These are phyloP conservation scores for Papilio xuthus DNA, from an alignment of 1,140 invertebrate species.

Conservation along the genomic window DNA sequence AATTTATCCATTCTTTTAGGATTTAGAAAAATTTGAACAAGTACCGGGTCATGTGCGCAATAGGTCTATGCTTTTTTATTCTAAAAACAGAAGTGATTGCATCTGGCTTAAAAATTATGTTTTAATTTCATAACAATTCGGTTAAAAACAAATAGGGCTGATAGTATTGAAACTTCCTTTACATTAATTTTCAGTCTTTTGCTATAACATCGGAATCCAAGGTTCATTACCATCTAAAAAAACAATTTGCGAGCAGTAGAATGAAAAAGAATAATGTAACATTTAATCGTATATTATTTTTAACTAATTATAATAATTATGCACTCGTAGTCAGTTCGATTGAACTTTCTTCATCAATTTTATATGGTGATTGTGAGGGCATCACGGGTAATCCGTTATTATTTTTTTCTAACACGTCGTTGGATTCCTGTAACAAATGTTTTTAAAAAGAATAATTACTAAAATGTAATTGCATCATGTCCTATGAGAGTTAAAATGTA, in stretches of 20 bases:
- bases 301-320: conserved; percentile 47
- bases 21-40: too few species aligned
- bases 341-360: conserved; percentile 81
- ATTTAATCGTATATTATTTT: conserved; percentile 42
- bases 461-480: neutral
- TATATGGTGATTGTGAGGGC: conserved; percentile 76
- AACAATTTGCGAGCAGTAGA: neutral
- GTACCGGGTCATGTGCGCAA: neutral
- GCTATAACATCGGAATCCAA: too few species aligned
- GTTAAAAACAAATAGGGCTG: too few species aligned
- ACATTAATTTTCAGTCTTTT: too few species aligned
- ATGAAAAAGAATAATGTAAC: neutral
- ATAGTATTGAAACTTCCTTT: too few species aligned
- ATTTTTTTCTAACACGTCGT: neutral
- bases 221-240: neutral
- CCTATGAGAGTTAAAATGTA: neutral
- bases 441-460: neutral
- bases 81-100: too few species aligned
- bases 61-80: neutral
- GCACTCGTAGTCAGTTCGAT: conserved; percentile 69
- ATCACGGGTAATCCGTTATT: conserved; percentile 75
- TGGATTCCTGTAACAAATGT: neutral
- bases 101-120: too few species aligned
- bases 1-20: too few species aligned
- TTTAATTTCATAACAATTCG: too few species aligned